Percentiles rank a stretch among this genome's conserved stretches.
Evolutionary conservation across 2,888 invertebrate genomes (phyloP).

Genomic region (Cactoblastis cactorum): DNA sequence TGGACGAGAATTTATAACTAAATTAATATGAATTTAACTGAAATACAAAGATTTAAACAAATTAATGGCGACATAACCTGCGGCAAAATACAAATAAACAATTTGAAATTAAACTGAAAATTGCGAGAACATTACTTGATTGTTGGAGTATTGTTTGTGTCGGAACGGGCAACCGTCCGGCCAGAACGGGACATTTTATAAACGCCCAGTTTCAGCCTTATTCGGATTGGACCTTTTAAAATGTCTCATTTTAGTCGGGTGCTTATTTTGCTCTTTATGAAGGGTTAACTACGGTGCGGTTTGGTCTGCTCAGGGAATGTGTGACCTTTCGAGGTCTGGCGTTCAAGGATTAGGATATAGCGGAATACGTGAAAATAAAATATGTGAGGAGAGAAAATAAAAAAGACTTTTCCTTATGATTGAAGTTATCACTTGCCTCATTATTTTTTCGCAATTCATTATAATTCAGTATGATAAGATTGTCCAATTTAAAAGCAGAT

Average conservation of each 20-base stretch:
- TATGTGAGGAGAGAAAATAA: too few species aligned
- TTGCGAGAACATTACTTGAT: slow-evolving; percentile 14
- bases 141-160: slow-evolving; percentile 5
- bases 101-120: slow-evolving; percentile 18
- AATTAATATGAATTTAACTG: neutral
- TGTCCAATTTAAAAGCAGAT: too few species aligned
- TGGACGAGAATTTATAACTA: neutral
- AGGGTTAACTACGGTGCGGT: slow-evolving; percentile 24
- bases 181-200: neutral
- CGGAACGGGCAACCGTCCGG: neutral
- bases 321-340: slow-evolving; percentile 22
- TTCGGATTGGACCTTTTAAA: neutral
- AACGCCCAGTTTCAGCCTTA: neutral
- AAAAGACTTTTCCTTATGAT: too few species aligned
- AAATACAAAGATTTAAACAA: neutral
- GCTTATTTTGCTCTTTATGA: slow-evolving; percentile 13
- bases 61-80: neutral
- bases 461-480: too few species aligned
- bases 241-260: neutral
- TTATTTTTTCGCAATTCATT: too few species aligned
- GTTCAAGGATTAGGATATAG: neutral
- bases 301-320: slow-evolving; percentile 20
- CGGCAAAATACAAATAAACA: slow-evolving; percentile 4
- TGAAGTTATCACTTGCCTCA: too few species aligned
- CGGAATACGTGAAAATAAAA: neutral